Evolutionary conservation across 1,140 invertebrate species (phyloP).

Genomic region (Lepidurus packardi): DNA sequence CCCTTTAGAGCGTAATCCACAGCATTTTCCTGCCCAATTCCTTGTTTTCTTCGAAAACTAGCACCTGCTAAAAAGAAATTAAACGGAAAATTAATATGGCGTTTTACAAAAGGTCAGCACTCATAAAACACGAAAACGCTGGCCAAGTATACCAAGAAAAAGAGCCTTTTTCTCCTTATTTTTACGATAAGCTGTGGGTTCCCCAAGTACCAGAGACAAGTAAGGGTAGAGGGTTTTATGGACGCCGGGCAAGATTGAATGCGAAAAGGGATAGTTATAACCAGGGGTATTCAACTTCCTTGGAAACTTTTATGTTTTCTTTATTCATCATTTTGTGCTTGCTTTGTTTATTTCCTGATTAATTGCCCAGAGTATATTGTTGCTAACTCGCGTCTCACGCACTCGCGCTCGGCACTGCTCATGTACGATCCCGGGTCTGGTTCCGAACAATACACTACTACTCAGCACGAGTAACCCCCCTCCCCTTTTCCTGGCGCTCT

Average conservation of each 20-base stretch:
- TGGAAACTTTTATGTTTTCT: neutral
- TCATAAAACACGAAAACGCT: neutral
- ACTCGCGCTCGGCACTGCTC: slow-evolving; percentile 5
- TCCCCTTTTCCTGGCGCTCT: neutral
- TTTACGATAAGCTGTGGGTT: neutral
- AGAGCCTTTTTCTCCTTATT: neutral
- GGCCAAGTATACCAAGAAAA: neutral
- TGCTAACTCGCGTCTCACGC: slow-evolving; percentile 20
- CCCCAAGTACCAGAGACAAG: neutral
- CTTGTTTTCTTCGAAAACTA: neutral
- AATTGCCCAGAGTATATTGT: neutral
- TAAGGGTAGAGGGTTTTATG: neutral
- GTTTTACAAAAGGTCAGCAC: neutral
- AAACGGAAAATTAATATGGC: neutral
- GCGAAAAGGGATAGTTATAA: neutral
- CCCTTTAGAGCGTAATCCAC: neutral
- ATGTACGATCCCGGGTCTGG: neutral
- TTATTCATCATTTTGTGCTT: neutral
- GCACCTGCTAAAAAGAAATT: neutral
- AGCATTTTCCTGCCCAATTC: neutral
- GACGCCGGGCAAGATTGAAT: slow-evolving; percentile 3
- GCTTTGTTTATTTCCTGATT: neutral
- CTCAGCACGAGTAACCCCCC: neutral
- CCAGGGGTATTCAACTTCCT: neutral
- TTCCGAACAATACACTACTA: slow-evolving; percentile 8